Percentiles rank a stretch among this genome's conserved stretches.
These are phyloP conservation scores for Zingel zingel DNA, from an alignment of 2,113 vertebrate species.

Conservation along the genomic window DNA sequence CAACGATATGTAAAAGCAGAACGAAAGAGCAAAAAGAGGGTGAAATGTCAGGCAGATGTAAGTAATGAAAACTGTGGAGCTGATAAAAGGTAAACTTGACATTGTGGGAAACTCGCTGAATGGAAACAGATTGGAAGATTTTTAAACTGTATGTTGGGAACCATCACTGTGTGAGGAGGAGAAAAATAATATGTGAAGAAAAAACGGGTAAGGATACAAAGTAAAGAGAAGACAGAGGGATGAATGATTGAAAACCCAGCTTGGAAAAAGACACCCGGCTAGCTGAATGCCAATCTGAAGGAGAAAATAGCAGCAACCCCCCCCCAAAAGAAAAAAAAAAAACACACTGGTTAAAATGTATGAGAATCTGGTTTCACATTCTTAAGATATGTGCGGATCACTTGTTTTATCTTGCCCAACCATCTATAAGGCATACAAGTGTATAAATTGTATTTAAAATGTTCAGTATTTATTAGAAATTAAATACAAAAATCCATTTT, in stretches of 20 bases:
- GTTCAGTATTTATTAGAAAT: background rate
- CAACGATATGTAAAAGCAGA: slow-evolving; percentile 18
- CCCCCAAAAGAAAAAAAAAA: too few species aligned
- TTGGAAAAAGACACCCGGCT: slow-evolving; percentile 11
- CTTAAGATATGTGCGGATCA: background rate
- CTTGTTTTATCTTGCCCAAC: background rate
- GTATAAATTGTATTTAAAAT: background rate
- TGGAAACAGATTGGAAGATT: slow-evolving; percentile 24
- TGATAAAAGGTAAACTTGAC: slow-evolving; percentile 27
- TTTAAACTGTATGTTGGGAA: slow-evolving; percentile 6
- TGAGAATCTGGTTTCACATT: background rate
- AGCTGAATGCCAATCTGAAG: background rate
- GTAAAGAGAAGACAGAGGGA: slow-evolving; percentile 12
- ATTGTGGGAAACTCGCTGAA: slow-evolving; percentile 26
- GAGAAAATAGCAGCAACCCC: background rate
- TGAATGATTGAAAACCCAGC: slow-evolving; percentile 6
- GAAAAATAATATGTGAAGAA: background rate
- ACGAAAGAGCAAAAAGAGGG: slow-evolving; percentile 14
- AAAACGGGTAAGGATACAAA: background rate
- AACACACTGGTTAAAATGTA: background rate
- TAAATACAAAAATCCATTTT: background rate
- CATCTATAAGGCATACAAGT: background rate
- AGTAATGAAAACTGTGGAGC: slow-evolving; percentile 23
- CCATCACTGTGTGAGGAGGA: background rate
- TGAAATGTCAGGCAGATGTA: slow-evolving; percentile 26